Conservation (phyloP, 2,797 vertebrate genomes). For the Cuniculus paca region DNA sequence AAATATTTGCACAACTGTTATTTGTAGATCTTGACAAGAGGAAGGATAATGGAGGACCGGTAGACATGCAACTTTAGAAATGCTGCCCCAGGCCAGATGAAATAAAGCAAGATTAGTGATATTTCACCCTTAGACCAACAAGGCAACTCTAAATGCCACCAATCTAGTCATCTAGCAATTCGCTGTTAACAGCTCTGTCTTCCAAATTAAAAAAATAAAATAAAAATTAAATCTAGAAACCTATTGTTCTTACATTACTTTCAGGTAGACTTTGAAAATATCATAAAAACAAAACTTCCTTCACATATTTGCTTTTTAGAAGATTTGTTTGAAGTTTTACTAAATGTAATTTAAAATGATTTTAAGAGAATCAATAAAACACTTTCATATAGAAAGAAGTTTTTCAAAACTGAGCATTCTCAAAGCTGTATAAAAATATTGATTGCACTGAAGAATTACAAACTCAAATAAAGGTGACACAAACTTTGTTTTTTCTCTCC, state of each 20-base stretch:
- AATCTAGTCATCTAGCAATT: neutral
- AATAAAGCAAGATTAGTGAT: constrained; percentile 29
- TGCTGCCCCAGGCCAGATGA: neutral
- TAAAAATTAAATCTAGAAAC: constrained; percentile 1
- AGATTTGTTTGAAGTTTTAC: constrained; percentile 57
- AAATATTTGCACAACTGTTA: constrained; percentile 82
- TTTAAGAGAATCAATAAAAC: constrained; percentile 45
- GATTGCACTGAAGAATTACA: neutral
- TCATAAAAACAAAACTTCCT: constrained; percentile 37
- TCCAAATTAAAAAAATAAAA: neutral
- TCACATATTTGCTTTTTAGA: neutral
- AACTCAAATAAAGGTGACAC: constrained; percentile 36
- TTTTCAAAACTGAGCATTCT: constrained; percentile 23
- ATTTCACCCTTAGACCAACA: neutral
- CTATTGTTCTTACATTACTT: constrained; percentile 15
- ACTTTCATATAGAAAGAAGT: neutral
- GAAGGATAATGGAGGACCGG: constrained; percentile 29
- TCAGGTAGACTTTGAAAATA: constrained; percentile 3
- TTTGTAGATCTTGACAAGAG: constrained; percentile 78
- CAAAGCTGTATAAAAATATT: constrained; percentile 22
- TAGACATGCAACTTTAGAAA: constrained; percentile 16
- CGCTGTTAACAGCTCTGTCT: neutral
- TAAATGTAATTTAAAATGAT: constrained; percentile 14
- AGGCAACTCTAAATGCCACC: neutral
- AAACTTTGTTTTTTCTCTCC: constrained; percentile 31